Conservation (phyloP, 1,140 invertebrate genomes). For the Drosophila sproati region DNA sequence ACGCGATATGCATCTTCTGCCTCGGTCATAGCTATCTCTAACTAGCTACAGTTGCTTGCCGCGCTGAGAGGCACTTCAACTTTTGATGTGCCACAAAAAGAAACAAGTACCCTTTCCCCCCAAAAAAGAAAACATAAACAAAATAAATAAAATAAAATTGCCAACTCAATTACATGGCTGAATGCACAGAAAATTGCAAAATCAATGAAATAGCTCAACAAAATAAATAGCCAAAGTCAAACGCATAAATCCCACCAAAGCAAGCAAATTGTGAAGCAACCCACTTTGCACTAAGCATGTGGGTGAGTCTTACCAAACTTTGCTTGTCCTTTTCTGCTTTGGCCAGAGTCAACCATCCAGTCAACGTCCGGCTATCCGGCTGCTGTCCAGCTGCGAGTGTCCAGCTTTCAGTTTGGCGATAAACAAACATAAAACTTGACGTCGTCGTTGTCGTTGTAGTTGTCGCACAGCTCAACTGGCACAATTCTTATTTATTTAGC, state of each 20-base stretch:
- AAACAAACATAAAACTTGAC: slow-evolving; percentile 82
- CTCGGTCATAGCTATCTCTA: slow-evolving; percentile 19
- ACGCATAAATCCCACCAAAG: slow-evolving; percentile 64
- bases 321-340: not conserved
- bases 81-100: slow-evolving; percentile 25
- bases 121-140: no score
- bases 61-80: not conserved
- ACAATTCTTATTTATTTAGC: slow-evolving; percentile 76
- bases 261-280: slow-evolving; percentile 46
- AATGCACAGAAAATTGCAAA: slow-evolving; percentile 60
- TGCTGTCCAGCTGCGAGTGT: slow-evolving; percentile 59
- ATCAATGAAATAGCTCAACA: slow-evolving; percentile 52
- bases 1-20: slow-evolving; percentile 67
- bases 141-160: slow-evolving; percentile 29
- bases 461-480: slow-evolving; percentile 71
- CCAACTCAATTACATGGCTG: slow-evolving; percentile 77
- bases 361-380: slow-evolving; percentile 60
- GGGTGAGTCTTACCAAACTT: not conserved
- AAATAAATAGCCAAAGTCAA: slow-evolving; percentile 67
- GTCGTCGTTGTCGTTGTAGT: slow-evolving; percentile 59
- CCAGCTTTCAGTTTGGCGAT: slow-evolving; percentile 75
- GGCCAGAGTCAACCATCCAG: slow-evolving; percentile 14
- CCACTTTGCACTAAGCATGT: slow-evolving; percentile 10
- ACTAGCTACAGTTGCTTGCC: slow-evolving; percentile 15
- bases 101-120: slow-evolving; percentile 4